Evolutionary conservation across 2,113 vertebrate species (phyloP), one percentile per base, ranked within the genome.

Genomic region (Phylloscopus trochiloides): DNA sequence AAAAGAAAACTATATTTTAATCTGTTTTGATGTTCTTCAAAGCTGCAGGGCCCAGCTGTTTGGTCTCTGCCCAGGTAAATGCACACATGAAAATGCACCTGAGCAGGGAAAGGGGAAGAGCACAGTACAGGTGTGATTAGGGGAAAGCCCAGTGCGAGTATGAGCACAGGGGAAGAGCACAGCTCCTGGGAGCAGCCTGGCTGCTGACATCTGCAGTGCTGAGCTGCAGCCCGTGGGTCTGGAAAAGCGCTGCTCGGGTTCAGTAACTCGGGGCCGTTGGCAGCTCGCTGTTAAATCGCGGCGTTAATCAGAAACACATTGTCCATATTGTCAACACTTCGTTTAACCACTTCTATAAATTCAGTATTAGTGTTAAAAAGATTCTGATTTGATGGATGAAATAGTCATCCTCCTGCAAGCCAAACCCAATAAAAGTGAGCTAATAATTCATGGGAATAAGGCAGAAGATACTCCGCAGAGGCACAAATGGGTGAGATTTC

Each of bases 291-390:
- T 57, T 77, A 97, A 98, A 97, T 97, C 88, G 86, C 97, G 77
- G 97, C 81, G 96, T 97, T 98, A 98, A 98, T 98, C 97, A 98
- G 98, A 98, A 98, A 98, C 98, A 98, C 96, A 96, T 98, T 97
- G 97, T 98, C 98, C 95, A 86, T 89, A 97, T 97, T 98, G 98
- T 98, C 98, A 98, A 97, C 98, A 98, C 98, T 97, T 97, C 93
- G 77, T 98, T 98, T 98, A 98, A 98, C 97, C 97, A 97, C 98
- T 97, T 97, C 97, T 98, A 98, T 98, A 98, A 98, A 98, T 97
- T 96, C 97, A 96, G 97, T 97, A 96, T 97, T 96, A 96, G 97
- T 95, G 97, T 97, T 97, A 97, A 96, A 97, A 97, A 92, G 82
- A 97, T 90, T 96, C 94, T 52, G 94, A 92, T 94, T 86, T 98